Evolutionary conservation across 2,113 vertebrate species (phyloP), one percentile per base, ranked within the genome.

Genomic region (Amazona vittata): DNA sequence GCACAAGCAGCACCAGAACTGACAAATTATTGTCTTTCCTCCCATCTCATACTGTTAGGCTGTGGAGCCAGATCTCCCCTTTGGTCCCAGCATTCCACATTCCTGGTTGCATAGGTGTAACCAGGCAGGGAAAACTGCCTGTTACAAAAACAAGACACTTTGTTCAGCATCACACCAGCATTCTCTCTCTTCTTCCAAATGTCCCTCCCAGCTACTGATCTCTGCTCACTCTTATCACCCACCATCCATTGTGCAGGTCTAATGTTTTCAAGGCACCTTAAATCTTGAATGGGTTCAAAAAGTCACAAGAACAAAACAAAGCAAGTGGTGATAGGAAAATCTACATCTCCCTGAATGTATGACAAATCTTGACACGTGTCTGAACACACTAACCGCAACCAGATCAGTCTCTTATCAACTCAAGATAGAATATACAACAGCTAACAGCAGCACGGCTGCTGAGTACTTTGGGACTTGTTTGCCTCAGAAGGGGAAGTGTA

Each of bases 351-450:
- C 53, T 63, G 70, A 93, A 59, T 0, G 4, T 44, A 64, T 79
- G 92, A 92, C 73, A 90, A 82, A 93, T 57, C 55, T 93, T 69
- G 60, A 73, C 80, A 94, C 13, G 11, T 89, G 90, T 46, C 57
- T 93, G 44, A 95, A 79, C 52, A 68, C 29, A 78, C 5, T 76
- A 96, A 97, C 80, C 95, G n/a, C 96, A 96, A 94, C 74, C 19
- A 94, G 35, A 86, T 25, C 37, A 64, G n/a, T 50, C 35, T 86
- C 21, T 37, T 82, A 90, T 46, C 92, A 80, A 35, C 25, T 64
- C 33, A 46, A 57, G 68, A 67, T 6, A 80, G 62, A 91, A 94
- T 92, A 73, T 3, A 85, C 31, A 86, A 73, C n/a, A 79, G 75
- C 52, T 26, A 90, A 33, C 13, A 90, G 49, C 35, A 89, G 46